phyloP scores from a whole-genome alignment of 2,797 vertebrate species.

The Trematomus bernacchii region DNA sequence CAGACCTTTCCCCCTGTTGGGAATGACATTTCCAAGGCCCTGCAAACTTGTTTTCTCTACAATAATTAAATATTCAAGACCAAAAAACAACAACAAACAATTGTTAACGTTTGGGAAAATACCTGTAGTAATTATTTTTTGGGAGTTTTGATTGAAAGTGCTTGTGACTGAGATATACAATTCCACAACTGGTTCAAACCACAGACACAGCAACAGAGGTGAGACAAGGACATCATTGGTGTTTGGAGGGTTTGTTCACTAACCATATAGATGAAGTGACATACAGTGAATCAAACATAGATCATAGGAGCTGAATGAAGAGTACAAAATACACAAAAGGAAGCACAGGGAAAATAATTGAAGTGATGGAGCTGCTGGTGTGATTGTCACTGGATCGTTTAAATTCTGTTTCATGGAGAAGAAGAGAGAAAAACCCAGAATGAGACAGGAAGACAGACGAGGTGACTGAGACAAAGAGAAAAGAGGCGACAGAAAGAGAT shows the following conservation, averaged over 20 bases:
- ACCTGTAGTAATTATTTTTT: not conserved
- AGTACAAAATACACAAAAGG: slow-evolving; percentile 27
- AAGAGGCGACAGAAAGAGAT: slow-evolving; percentile 27
- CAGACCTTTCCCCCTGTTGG: not conserved
- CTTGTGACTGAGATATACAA: not conserved
- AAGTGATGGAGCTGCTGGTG: slow-evolving; percentile 13
- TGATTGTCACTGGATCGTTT: slow-evolving; percentile 29
- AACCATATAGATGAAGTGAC: slow-evolving; percentile 16
- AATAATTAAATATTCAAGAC: slow-evolving; percentile 3
- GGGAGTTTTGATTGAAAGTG: not conserved
- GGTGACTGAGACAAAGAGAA: not conserved
- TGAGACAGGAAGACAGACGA: slow-evolving; percentile 33
- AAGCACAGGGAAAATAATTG: slow-evolving; percentile 10
- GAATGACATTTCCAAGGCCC: not conserved
- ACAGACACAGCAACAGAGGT: not conserved
- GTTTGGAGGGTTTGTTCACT: slow-evolving; percentile 1
- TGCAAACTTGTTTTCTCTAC: not conserved
- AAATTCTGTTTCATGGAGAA: slow-evolving; percentile 26
- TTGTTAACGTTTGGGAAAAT: not conserved
- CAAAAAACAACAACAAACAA: not conserved
- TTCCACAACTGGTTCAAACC: not conserved
- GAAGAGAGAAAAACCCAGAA: slow-evolving; percentile 18
- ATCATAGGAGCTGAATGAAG: slow-evolving; percentile 25
- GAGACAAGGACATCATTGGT: slow-evolving; percentile 4
- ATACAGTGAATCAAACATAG: slow-evolving; percentile 7